Base-by-base conservation (phyloP, 2,113 vertebrate species). In the Antechinus stuartii region DNA sequence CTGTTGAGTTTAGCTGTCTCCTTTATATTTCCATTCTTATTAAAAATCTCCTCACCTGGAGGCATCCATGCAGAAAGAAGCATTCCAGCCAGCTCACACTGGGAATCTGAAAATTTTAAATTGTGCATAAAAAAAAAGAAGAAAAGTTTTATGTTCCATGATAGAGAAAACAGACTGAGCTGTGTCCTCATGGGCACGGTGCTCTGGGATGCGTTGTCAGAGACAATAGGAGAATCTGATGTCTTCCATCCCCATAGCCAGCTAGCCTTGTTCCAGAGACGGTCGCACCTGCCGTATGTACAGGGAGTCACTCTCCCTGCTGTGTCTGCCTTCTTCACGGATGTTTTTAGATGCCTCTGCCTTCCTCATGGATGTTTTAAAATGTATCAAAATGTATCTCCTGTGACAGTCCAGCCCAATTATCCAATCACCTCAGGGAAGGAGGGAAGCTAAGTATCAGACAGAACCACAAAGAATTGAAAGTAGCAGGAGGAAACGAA, bases 21-120 rank as follows among this genome's bases (percentile, higher is more conserved):
- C 68, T 91, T 61, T 84, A 55, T 91, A n/a, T 91, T 61, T 93
- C 57, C 76, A 96, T 54, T 95, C 96, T 94, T 96, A 97, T 95
- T 96, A 97, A 96, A 98, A 84, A 94, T 93, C 95, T 93, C 96
- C 97, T 97, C 91, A 98, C 97, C 96, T 1, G 16, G 96, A 97
- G 96, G 96, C 93, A 91, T 97, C 93, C 26, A 1, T 5, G 54
- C 97, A 96, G 95, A 95, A 95, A 96, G 96, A 95, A 91, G 61
- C 19, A 2, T 35, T 61, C 92, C 95, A 96, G 94, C 97, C 96
- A 96, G 90, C 91, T 97, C 97, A 96, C 95, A 94, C 92, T 57
- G 53, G 94, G 94, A 97, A 97, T 91, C 93, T 92, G 91, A 98
- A 97, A 93, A 96, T 95, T 91, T 96, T 96, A 97, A 97, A 97